Evolutionary conservation across 2,888 invertebrate genomes (phyloP).

Genomic region (Drosophila emarginata): DNA sequence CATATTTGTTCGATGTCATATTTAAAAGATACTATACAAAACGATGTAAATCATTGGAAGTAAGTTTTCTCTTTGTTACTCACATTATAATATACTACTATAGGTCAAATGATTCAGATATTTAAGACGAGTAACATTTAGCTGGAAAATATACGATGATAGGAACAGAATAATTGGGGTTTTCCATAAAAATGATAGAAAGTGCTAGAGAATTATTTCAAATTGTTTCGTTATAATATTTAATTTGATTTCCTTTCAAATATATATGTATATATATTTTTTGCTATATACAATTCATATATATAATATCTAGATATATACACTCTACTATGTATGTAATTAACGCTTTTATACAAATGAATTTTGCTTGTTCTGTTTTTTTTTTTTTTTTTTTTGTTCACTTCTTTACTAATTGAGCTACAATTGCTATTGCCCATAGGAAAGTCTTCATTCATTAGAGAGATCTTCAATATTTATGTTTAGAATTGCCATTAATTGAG

Average conservation of each 20-base stretch:
- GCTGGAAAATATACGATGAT: not conserved
- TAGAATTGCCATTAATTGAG: slow-evolving; percentile 20
- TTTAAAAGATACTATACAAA: not conserved
- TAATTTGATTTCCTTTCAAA: slow-evolving; percentile 17
- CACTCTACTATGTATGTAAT: slow-evolving; percentile 42
- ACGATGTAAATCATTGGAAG: slow-evolving; percentile 1
- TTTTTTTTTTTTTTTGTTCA: slow-evolving; percentile 18
- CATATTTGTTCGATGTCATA: not conserved
- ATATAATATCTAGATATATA: slow-evolving; percentile 23
- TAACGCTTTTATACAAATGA: slow-evolving; percentile 45
- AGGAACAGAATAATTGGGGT: not conserved
- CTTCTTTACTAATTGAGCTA: not conserved
- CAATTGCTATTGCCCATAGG: slow-evolving; percentile 1
- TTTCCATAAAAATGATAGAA: not conserved
- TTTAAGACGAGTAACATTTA: not conserved
- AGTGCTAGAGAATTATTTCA: not conserved
- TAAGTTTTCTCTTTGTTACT: not conserved
- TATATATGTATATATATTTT: slow-evolving; percentile 5
- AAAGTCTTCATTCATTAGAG: not conserved
- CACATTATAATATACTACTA: not conserved
- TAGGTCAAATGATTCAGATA: not conserved
- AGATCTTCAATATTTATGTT: not conserved
- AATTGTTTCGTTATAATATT: not conserved
- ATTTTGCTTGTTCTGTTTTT: slow-evolving; percentile 9
- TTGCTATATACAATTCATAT: slow-evolving; percentile 6